phyloP scores from a whole-genome alignment of 2,888 invertebrate genomes.

The Lottia gigantea region DNA sequence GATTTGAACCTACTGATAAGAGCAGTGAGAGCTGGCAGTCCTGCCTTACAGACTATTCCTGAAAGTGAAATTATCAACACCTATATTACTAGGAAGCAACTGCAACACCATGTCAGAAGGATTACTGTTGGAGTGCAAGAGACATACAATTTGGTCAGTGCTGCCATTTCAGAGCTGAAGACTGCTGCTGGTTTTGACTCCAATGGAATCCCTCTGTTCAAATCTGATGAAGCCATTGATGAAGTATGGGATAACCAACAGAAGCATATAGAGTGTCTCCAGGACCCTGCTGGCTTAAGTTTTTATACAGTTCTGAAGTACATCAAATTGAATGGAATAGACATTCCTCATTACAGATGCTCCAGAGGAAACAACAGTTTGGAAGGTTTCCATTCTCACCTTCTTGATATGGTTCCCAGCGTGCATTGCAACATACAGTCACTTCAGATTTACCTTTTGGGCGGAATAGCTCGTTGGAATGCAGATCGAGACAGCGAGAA shows the following conservation, averaged over 20 bases:
- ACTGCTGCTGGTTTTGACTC: background rate
- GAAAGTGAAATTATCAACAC: background rate
- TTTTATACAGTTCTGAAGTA: background rate
- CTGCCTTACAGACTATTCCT: background rate
- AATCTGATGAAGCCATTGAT: background rate
- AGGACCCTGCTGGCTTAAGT: conserved; percentile 10
- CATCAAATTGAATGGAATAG: background rate
- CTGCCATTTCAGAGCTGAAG: background rate
- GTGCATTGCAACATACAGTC: background rate
- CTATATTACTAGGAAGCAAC: background rate
- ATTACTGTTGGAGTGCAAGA: conserved; percentile 7
- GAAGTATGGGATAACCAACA: conserved; percentile 4
- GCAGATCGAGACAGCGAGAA: conserved; percentile 10
- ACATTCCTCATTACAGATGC: background rate
- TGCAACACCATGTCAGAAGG: background rate
- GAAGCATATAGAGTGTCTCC: conserved; percentile 11
- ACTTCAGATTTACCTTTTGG: conserved; percentile 14
- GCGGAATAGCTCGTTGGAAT: conserved; percentile 16
- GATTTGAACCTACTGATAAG: background rate
- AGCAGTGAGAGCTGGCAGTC: background rate
- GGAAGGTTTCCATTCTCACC: conserved; percentile 14
- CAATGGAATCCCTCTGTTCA: background rate
- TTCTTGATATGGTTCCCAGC: conserved; percentile 9
- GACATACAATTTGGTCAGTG: background rate
- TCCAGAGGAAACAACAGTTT: conserved; percentile 4